These are phyloP conservation scores for Fistularia tabacaria DNA, from an alignment of 2,797 vertebrate genomes.

Conservation along the genomic window DNA sequence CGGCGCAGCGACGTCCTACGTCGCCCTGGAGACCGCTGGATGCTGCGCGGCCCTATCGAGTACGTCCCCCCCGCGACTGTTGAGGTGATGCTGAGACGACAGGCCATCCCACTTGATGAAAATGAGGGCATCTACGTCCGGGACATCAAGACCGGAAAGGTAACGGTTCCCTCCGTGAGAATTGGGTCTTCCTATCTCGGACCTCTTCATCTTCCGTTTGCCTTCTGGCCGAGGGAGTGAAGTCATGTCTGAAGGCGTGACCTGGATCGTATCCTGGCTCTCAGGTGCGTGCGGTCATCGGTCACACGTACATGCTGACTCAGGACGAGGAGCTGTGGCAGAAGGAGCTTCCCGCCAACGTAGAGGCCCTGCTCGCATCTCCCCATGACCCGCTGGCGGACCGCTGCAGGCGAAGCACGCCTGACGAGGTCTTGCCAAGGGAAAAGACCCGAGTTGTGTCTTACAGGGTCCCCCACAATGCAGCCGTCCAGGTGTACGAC, in stretches of 20 bases:
- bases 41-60: constrained; percentile 85
- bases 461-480: constrained; percentile 87
- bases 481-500: constrained; percentile 90
- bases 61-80: constrained; percentile 83
- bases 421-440: accelerated
- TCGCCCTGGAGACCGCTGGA: constrained; percentile 87
- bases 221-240: too few species aligned
- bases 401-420: constrained; percentile 54
- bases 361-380: constrained; percentile 75
- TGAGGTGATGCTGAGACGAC: constrained; percentile 76
- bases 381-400: constrained; percentile 77
- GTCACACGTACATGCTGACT: constrained; percentile 88
- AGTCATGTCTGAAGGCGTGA: too few species aligned
- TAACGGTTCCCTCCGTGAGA: constrained; percentile 25
- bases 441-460: constrained; percentile 78
- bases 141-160: constrained; percentile 87
- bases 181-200: too few species aligned
- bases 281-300: constrained; percentile 85
- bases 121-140: constrained; percentile 89
- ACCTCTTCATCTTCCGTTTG: too few species aligned
- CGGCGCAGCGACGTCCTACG: constrained; percentile 43
- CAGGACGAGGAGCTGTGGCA: constrained; percentile 89
- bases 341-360: constrained; percentile 80
- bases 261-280: too few species aligned
- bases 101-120: constrained; percentile 84